These are phyloP conservation scores for Percopsis transmontana DNA, from an alignment of 2,113 vertebrate genomes.

Conservation along the genomic window DNA sequence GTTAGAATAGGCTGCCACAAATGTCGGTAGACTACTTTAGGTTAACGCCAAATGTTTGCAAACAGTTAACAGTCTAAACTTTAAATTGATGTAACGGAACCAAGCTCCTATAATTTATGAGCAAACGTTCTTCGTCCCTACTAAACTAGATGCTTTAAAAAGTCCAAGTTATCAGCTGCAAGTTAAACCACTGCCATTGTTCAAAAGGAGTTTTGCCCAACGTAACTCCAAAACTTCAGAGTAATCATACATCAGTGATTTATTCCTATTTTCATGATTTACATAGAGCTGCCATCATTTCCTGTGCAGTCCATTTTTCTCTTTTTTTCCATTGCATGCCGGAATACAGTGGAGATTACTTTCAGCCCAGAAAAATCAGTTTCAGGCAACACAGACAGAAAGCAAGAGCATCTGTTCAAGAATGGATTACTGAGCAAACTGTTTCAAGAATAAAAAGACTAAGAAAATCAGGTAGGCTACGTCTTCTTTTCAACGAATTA, in stretches of 20 bases:
- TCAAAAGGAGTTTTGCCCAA: not conserved
- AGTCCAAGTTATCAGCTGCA: no score
- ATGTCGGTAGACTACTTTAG: no score
- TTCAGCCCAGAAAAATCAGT: constrained; percentile 46
- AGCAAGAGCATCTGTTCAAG: constrained; percentile 31
- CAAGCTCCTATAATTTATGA: no score
- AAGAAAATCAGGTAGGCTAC: constrained; percentile 44
- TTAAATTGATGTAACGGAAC: no score
- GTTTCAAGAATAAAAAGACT: not conserved
- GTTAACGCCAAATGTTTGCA: no score
- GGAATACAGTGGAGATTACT: constrained; percentile 54
- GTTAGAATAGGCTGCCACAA: no score
- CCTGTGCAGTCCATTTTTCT: constrained; percentile 65
- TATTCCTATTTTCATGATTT: constrained; percentile 47
- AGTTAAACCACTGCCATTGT: no score
- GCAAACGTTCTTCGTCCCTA: no score
- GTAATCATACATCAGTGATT: constrained; percentile 19
- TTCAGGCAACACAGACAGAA: constrained; percentile 54
- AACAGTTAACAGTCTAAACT: no score
- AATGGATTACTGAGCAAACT: constrained; percentile 64
- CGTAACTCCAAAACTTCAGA: not conserved
- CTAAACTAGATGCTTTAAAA: no score
- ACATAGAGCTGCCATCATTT: constrained; percentile 70
- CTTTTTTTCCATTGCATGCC: constrained; percentile 35
- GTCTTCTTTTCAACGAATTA: not conserved